Evolutionary conservation across 2,113 vertebrate genomes (phyloP).

Genomic region (Hirundichthys speculiger): DNA sequence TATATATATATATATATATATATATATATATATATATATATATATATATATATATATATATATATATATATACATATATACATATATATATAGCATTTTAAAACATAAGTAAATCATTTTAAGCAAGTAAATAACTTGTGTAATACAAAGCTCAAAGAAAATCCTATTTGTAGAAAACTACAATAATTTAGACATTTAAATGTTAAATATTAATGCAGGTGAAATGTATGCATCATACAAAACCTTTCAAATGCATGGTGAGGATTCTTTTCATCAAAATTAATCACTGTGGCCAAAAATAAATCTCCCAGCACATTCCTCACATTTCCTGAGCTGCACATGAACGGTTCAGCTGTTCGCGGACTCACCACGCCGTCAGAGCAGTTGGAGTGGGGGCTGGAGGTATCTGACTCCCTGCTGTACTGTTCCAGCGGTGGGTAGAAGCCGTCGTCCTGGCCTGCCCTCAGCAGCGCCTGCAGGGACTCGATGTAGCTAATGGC

Average conservation of each 20-base stretch:
- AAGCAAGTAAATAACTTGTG: too few relatives aligned
- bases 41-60: too few relatives aligned
- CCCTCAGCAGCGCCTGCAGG: conserved; percentile 90
- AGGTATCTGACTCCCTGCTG: conserved; percentile 89
- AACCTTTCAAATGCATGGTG: conserved; percentile 10
- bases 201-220: too few relatives aligned
- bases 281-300: conserved; percentile 21
- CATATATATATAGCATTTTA: too few relatives aligned
- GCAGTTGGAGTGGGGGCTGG: conserved; percentile 94
- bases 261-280: conserved; percentile 5
- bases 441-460: conserved; percentile 85
- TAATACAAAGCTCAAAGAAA: too few relatives aligned
- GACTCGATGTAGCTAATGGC: conserved; percentile 98
- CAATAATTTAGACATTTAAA: background rate
- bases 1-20: too few relatives aligned
- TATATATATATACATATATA: too few relatives aligned
- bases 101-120: too few relatives aligned
- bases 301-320: conserved; percentile 40
- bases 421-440: conserved; percentile 88
- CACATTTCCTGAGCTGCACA: conserved; percentile 23
- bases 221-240: background rate
- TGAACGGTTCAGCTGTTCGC: conserved; percentile 40
- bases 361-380: conserved; percentile 93
- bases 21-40: too few relatives aligned
- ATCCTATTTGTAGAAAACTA: background rate